phyloP scores from a whole-genome alignment of 2,113 vertebrate species.

The Neotoma lepida region DNA sequence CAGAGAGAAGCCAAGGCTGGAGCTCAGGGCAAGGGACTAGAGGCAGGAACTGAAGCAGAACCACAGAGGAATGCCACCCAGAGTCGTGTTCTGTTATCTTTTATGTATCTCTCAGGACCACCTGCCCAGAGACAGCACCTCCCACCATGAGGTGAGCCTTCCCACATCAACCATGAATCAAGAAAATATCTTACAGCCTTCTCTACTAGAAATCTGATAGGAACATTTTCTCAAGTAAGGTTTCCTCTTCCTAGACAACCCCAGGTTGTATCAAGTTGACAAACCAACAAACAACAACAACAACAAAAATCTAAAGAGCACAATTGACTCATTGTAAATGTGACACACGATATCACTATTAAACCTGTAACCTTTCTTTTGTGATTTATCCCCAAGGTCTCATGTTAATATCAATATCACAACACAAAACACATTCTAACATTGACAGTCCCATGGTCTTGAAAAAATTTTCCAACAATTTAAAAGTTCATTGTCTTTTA shows the following conservation, averaged over 20 bases:
- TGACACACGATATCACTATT: background rate
- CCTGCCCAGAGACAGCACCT: background rate
- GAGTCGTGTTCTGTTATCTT: background rate
- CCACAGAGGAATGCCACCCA: background rate
- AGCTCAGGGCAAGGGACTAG: background rate
- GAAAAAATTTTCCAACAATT: background rate
- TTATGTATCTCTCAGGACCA: background rate
- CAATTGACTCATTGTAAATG: background rate
- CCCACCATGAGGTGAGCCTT: background rate
- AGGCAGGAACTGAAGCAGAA: background rate
- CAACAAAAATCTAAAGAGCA: background rate
- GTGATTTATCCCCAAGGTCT: background rate
- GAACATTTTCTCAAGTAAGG: background rate
- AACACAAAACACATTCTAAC: background rate
- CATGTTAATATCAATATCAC: background rate
- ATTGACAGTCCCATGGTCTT: background rate
- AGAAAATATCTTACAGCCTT: background rate
- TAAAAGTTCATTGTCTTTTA: background rate
- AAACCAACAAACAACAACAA: background rate
- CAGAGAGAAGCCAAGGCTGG: background rate
- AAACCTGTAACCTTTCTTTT: background rate
- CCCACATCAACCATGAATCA: background rate
- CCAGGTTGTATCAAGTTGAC: background rate
- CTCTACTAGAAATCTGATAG: background rate
- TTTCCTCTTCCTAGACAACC: background rate